Evolutionary conservation across 2,113 vertebrate species (phyloP).

Genomic region (Ciconia maguari): DNA sequence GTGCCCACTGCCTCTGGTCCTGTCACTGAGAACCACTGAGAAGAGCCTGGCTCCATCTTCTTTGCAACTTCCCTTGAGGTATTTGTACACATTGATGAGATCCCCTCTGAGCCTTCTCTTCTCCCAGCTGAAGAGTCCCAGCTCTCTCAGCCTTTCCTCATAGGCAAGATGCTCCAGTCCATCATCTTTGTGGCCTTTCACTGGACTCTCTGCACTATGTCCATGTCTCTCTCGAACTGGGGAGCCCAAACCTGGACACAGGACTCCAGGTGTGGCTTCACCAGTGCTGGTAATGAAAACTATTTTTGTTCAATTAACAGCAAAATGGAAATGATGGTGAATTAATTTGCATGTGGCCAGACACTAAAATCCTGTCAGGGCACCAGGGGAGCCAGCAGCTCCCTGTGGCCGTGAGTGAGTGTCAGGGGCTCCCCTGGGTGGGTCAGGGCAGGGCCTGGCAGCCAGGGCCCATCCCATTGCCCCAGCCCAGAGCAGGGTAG

Average conservation of each 20-base stretch:
- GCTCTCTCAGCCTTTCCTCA: not conserved
- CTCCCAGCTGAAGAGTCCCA: not conserved
- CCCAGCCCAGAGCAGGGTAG: not conserved
- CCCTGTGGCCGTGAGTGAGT: not conserved
- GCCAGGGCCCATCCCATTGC: too few relatives aligned
- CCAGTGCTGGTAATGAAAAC: not conserved
- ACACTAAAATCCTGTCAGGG: not conserved
- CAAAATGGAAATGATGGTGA: not conserved
- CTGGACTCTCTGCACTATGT: not conserved
- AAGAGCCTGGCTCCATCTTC: not conserved
- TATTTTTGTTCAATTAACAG: not conserved
- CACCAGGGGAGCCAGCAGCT: fast-evolving
- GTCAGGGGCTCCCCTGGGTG: not conserved
- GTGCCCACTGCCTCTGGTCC: not conserved
- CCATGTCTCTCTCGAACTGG: not conserved
- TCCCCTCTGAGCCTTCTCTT: not conserved
- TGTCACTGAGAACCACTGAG: not conserved
- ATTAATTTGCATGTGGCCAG: not conserved
- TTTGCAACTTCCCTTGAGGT: not conserved
- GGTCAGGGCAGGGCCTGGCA: not conserved
- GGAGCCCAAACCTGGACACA: not conserved
- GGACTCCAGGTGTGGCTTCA: not conserved
- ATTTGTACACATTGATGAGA: not conserved
- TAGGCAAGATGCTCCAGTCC: not conserved
- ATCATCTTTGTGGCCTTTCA: not conserved